Evolutionary conservation across 2,888 invertebrate genomes (phyloP).

Genomic region (Brachylomia viminalis): DNA sequence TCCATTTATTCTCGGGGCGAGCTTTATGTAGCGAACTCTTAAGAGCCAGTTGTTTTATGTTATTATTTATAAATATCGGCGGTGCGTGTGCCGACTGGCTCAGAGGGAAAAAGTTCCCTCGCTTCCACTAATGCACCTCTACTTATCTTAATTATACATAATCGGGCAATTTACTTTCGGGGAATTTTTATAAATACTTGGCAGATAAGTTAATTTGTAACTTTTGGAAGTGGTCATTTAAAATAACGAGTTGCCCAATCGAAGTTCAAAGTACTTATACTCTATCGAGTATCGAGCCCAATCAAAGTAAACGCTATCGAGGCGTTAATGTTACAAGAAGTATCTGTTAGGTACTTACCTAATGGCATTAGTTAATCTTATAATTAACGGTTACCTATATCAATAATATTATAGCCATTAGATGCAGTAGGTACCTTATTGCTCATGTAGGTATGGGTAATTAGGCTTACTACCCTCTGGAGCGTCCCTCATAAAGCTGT

Average conservation of each 20-base stretch:
- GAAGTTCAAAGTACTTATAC: too few species aligned
- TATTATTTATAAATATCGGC: slow-evolving; percentile 88
- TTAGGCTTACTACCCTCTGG: slow-evolving; percentile 39
- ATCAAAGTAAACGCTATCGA: slow-evolving; percentile 32
- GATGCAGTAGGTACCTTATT: slow-evolving; percentile 8
- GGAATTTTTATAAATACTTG: slow-evolving; percentile 32
- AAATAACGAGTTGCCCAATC: slow-evolving; percentile 56
- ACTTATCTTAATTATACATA: slow-evolving; percentile 67
- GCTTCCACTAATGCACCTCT: slow-evolving; percentile 45
- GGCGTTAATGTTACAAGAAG: slow-evolving; percentile 40
- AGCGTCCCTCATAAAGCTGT: slow-evolving; percentile 18
- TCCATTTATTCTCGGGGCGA: slow-evolving; percentile 90
- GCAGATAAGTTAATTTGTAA: slow-evolving; percentile 46
- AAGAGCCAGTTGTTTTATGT: slow-evolving; percentile 87
- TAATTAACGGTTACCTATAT: slow-evolving; percentile 49
- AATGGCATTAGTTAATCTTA: slow-evolving; percentile 22
- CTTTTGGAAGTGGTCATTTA: slow-evolving; percentile 51
- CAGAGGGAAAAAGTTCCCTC: slow-evolving; percentile 66
- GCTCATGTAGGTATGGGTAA: not conserved
- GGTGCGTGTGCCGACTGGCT: slow-evolving; percentile 75
- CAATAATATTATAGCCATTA: slow-evolving; percentile 11
- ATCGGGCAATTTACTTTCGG: slow-evolving; percentile 59
- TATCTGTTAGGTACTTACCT: slow-evolving; percentile 43
- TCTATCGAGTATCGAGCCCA: too few species aligned
- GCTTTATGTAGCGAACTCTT: slow-evolving; percentile 88